phyloP scores from a whole-genome alignment of 2,797 vertebrate genomes.

The Benthosema pterotum region DNA sequence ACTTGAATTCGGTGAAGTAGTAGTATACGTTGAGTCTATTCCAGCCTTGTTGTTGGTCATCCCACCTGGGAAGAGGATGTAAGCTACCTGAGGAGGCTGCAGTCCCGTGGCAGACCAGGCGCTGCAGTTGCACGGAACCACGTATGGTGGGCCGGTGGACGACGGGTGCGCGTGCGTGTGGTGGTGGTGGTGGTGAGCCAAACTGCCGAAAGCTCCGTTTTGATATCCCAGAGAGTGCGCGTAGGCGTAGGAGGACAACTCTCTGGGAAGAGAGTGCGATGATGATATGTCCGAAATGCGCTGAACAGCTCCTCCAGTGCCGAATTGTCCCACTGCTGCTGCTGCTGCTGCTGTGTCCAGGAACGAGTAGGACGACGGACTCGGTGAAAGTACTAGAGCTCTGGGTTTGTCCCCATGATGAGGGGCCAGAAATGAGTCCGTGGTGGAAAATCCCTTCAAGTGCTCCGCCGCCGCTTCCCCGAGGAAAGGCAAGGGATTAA shows the following conservation, averaged over 20 bases:
- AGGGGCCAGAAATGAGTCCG: conserved; percentile 87
- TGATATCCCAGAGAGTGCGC: conserved; percentile 90
- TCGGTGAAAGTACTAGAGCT: conserved; percentile 83
- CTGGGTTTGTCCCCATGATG: conserved; percentile 83
- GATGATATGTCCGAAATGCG: conserved; percentile 84
- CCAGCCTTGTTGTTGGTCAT: conserved; percentile 83
- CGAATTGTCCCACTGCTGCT: conserved; percentile 80
- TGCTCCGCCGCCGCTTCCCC: conserved; percentile 86
- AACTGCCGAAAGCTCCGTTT: conserved; percentile 85
- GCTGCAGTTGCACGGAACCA: conserved; percentile 93
- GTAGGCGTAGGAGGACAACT: conserved; percentile 90
- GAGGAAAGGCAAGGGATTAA: conserved; percentile 90
- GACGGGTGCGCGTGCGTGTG: conserved; percentile 89
- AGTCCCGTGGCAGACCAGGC: conserved; percentile 91
- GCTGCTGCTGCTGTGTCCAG: conserved; percentile 77
- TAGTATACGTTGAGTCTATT: conserved; percentile 89
- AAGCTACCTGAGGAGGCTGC: conserved; percentile 92
- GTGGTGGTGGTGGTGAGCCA: conserved; percentile 90
- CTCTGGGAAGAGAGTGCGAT: conserved; percentile 83
- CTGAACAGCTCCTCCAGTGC: conserved; percentile 88
- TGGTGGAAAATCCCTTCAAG: conserved; percentile 87
- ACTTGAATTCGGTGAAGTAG: conserved; percentile 83
- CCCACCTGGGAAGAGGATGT: conserved; percentile 91
- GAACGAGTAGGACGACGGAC: conserved; percentile 84
- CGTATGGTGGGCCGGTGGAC: conserved; percentile 86